These are phyloP conservation scores for Lasius platythorax DNA, from an alignment of 2,888 invertebrate species.

Conservation along the genomic window DNA sequence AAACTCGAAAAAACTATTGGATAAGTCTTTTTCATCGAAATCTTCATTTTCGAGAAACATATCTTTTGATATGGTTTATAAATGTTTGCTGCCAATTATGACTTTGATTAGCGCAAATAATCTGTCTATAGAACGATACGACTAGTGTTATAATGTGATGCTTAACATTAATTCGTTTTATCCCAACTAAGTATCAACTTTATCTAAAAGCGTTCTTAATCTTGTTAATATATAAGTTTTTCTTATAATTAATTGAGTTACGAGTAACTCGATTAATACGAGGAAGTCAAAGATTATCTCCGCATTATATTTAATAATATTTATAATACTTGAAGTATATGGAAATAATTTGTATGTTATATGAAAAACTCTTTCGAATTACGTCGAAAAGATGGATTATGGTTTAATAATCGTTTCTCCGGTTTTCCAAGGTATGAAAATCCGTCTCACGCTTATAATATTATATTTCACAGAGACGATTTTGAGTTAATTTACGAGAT, in stretches of 20 bases:
- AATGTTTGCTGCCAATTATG: conserved; percentile 45
- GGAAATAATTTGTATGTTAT: background rate
- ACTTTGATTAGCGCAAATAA: conserved; percentile 9
- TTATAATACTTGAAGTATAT: background rate
- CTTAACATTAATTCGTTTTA: background rate
- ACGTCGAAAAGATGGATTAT: conserved; percentile 10
- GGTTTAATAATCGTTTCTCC: conserved; percentile 33
- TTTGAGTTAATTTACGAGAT: conserved; percentile 66
- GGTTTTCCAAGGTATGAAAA: conserved; percentile 50
- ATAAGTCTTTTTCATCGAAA: background rate
- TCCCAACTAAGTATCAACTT: too few species aligned
- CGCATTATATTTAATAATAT: background rate
- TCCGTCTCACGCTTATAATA: conserved; percentile 57
- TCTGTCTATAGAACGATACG: background rate
- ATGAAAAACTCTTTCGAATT: conserved; percentile 10
- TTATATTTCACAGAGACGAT: conserved; percentile 63
- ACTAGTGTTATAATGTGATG: background rate
- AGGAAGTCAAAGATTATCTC: background rate
- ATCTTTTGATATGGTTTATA: background rate
- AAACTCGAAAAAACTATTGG: background rate
- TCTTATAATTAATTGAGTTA: background rate
- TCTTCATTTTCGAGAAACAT: background rate
- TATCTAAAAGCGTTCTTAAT: background rate
- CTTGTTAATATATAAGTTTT: background rate
- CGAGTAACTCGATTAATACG: background rate